Evolutionary conservation across 2,797 vertebrate genomes (phyloP), one percentile per base, ranked within the genome.

Genomic region (Paedocypris micromegethes): DNA sequence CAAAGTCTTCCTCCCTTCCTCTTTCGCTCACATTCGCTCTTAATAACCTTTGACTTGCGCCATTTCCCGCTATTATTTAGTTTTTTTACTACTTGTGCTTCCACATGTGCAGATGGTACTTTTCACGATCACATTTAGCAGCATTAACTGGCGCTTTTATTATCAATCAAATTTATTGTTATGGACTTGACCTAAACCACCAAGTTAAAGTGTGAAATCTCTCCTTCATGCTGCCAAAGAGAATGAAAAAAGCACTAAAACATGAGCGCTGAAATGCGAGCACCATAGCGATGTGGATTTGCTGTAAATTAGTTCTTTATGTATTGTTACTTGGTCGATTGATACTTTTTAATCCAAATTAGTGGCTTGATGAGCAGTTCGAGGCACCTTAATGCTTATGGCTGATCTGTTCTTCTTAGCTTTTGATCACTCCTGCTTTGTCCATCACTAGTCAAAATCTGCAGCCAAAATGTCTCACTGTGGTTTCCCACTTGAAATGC

Each of bases 391-490:
- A 23, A 23, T 73, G 79, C 78, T 86, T 87, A 86, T 81, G 73
- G 75, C 81, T 79, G 83, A 64, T 86, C 84, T 9, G 68, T 58
- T 39, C 72, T 59, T 80, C 53, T 70, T 57, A 58, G 65, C 81
- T 75, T 69, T 55, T 77, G 77, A 81, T 85, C 79, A 72, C 78
- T 80, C 64, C 78, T 81, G 78, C 80, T 88, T 85, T 76, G 80
- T 83, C 80, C 79, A 88, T 88, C 86, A 85, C 82, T 83, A 84
- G 86, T 81, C 75, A 83, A 85, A 74, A 70, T 77, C 79, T 85
- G 81, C 74, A 81, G 82, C 83, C 83, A 84, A 79, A 81, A 87
- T 85, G 81, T 81, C 81, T 83, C 75, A 71, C 84, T 87, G 87
- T 81, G 86, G 87, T 83, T 73, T 60, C 64, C 78, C 76, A 69